A percentile compares a stretch with the other conserved stretches of the same genome.
Conservation (phyloP, 1,140 invertebrate species). For the Andrena cerasifolii region DNA sequence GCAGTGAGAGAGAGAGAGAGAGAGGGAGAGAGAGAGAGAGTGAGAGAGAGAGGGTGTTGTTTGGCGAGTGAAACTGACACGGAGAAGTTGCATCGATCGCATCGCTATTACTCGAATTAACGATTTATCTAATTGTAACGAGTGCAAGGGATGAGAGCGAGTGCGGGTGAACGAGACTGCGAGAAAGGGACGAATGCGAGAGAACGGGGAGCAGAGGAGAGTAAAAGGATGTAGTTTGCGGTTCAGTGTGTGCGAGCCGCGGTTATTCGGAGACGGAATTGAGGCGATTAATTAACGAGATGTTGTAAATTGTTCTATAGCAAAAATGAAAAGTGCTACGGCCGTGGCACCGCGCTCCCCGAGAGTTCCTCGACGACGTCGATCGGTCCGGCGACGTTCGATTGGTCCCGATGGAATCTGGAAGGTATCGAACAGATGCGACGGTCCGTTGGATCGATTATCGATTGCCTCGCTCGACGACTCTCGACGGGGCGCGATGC, state of each 20-base stretch:
- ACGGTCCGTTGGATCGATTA: neutral
- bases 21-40: conserved; percentile 32
- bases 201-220: conserved; percentile 19
- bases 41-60: neutral
- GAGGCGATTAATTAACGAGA: conserved; percentile 72
- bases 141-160: conserved; percentile 35
- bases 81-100: conserved; percentile 41
- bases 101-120: conserved; percentile 52
- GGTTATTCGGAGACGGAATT: conserved; percentile 68
- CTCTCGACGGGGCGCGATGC: conserved; percentile 55
- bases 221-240: conserved; percentile 11
- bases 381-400: neutral
- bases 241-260: conserved; percentile 43
- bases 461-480: conserved; percentile 10
- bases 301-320: conserved; percentile 77
- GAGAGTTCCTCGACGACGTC: conserved; percentile 23
- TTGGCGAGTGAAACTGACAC: neutral
- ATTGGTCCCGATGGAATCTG: neutral
- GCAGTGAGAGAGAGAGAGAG: conserved; percentile 22
- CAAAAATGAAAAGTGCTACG: conserved; percentile 72
- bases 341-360: conserved; percentile 65
- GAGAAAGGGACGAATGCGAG: conserved; percentile 34
- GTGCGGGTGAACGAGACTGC: conserved; percentile 18
- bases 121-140: conserved; percentile 58
- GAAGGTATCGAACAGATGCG: neutral